A percentile compares a stretch with the other conserved stretches of the same genome.
Evolutionary conservation across 2,888 invertebrate genomes (phyloP).

Genomic region (Rhagophthalmus giganteus): DNA sequence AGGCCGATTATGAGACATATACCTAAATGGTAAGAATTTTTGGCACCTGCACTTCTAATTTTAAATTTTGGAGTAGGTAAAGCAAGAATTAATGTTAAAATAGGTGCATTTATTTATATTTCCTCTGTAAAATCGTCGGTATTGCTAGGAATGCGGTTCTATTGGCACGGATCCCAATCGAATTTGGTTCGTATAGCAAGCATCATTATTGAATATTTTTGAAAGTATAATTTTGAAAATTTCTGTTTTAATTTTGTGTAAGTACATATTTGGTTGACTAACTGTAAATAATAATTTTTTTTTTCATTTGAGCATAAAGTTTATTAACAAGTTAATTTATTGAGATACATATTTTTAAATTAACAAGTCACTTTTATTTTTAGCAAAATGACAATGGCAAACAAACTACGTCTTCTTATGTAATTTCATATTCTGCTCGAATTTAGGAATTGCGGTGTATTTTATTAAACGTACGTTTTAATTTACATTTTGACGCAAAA

Average conservation of each 20-base stretch:
- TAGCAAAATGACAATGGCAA: conserved; percentile 10
- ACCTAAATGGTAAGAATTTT: too few relatives aligned
- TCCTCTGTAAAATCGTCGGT: conserved; percentile 15
- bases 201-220: conserved; percentile 6
- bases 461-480: background rate
- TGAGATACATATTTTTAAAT: conserved; percentile 9
- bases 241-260: too few relatives aligned
- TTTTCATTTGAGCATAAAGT: background rate
- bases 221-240: too few relatives aligned
- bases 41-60: too few relatives aligned
- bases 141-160: conserved; percentile 14
- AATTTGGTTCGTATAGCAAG: too few relatives aligned
- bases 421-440: background rate
- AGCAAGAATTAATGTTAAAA: background rate
- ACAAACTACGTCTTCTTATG: background rate
- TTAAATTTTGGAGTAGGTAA: too few relatives aligned
- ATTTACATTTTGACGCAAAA: conserved; percentile 14
- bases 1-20: too few relatives aligned
- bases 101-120: conserved; percentile 6
- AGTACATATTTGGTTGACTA: too few relatives aligned
- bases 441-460: background rate
- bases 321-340: conserved; percentile 9
- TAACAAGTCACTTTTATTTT: conserved; percentile 11
- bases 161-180: conserved; percentile 16
- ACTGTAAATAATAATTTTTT: too few relatives aligned